Evolutionary conservation across 35 echinoderm and acorn worm species (phyloP), one percentile per base, ranked within the genome.

Genomic region (Apostichopus japonicus): DNA sequence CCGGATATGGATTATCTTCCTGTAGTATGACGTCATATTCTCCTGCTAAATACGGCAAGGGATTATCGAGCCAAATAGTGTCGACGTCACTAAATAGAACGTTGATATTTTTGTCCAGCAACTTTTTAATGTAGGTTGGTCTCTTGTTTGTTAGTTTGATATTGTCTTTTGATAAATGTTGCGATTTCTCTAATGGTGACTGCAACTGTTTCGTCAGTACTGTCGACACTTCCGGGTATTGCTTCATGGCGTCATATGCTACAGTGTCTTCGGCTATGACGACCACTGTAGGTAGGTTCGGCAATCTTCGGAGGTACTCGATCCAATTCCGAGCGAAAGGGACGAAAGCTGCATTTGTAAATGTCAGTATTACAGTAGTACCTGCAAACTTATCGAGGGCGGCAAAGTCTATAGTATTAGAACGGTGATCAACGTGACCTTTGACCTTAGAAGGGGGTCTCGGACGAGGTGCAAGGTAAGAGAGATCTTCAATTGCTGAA

Each of bases 31-130:
- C 72, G 86, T 97, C 93, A 81, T 94, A 97, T 23, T 97, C 87
- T 7, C 96, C 96, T 10, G 55, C 79, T 11, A 97, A 62, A 83
- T 95, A 90, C 23, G 90, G 93, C 24, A 97, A 92, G 6, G 96
- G 96, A 90, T 97, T 83, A 15, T 80, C 52, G 25, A 97, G 65
- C 96, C 96, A 97, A 11, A 97, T 86, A 51, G 87, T 97, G 52
- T 97, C 96, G 6, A 95, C 96, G 22, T 97, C 96, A 79, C 87
- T 93, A 56, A 97, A 97, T 5, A 97, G 58, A 4, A 97, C 96
- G 79, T 97, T 77, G 4, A 72, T 86, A 8, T 93, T 90, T 54
- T 87, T 88, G 2, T 90, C 22, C 14, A 97, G 78, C 4, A 93
- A 79, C 33, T 88, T 80, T 5, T 93, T 90, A 61, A 97, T 97